Conservation (phyloP, 1,140 invertebrate species). For the Camponotus vicinus region DNA sequence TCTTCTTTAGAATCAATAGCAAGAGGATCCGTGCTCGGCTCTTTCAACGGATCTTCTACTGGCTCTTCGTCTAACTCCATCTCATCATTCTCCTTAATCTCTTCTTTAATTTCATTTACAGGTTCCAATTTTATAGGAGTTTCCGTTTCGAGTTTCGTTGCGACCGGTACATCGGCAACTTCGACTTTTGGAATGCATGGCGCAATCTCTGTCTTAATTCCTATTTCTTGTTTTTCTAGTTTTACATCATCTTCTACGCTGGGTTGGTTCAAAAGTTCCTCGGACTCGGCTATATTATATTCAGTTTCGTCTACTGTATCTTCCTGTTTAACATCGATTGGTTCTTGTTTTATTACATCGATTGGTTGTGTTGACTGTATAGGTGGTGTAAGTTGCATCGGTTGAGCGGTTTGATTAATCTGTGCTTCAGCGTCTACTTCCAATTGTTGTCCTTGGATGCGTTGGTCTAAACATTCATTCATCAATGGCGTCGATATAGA, state of each 20-base stretch:
- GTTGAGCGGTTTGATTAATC: conserved; percentile 63
- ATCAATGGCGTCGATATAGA: conserved; percentile 49
- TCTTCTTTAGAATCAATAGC: conserved; percentile 83
- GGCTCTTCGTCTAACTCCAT: conserved; percentile 74
- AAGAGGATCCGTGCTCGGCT: conserved; percentile 75
- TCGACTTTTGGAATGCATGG: conserved; percentile 42
- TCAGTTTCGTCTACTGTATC: conserved; percentile 47
- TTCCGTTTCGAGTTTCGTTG: conserved; percentile 64
- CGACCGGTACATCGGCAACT: background rate
- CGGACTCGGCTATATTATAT: conserved; percentile 57
- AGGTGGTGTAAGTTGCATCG: conserved; percentile 74
- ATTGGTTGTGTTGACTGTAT: conserved; percentile 66
- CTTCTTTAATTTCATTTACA: conserved; percentile 65
- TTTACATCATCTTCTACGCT: conserved; percentile 41
- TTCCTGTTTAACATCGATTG: conserved; percentile 65
- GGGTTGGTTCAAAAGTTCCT: conserved; percentile 69
- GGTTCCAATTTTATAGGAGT: conserved; percentile 46
- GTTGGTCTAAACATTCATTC: conserved; percentile 46
- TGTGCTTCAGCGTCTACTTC: conserved; percentile 59
- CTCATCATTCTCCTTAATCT: conserved; percentile 73
- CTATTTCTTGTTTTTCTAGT: conserved; percentile 47
- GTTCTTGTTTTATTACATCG: conserved; percentile 63
- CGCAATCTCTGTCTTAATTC: conserved; percentile 41
- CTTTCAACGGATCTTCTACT: conserved; percentile 72
- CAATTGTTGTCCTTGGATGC: conserved; percentile 33